Conservation (phyloP, 2,888 invertebrate species). For the Mimumesa dahlbomi region DNA sequence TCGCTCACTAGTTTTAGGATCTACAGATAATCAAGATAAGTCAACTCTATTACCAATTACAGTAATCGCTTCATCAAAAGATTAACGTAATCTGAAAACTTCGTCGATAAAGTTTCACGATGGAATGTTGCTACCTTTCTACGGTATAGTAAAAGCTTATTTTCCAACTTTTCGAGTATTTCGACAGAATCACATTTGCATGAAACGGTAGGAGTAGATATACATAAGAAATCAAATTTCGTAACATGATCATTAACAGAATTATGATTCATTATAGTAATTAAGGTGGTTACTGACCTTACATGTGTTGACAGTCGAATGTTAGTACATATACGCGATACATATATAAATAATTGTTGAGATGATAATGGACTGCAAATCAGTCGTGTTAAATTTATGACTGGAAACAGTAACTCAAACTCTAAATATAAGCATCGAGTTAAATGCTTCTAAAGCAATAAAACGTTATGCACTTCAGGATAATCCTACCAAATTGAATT, state of each 20-base stretch:
- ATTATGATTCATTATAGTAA: conserved; percentile 32
- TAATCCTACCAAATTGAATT: conserved; percentile 11
- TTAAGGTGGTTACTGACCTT: conserved; percentile 37
- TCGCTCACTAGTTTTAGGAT: too few relatives aligned
- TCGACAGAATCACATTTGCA: neutral
- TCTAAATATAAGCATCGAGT: neutral
- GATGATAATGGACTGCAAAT: too few relatives aligned
- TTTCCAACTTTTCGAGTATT: too few relatives aligned
- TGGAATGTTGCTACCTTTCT: too few relatives aligned
- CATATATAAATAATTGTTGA: neutral
- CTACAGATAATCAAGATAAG: too few relatives aligned
- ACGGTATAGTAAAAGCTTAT: too few relatives aligned
- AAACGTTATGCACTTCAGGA: neutral
- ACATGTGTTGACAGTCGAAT: conserved; percentile 15
- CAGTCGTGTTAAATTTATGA: too few relatives aligned
- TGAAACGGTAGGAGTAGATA: neutral
- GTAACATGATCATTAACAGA: conserved; percentile 6
- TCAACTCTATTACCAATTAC: too few relatives aligned
- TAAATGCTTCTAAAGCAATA: neutral
- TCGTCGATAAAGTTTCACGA: too few relatives aligned
- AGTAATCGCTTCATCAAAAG: too few relatives aligned
- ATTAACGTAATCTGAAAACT: too few relatives aligned
- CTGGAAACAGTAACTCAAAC: too few relatives aligned
- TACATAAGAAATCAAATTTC: neutral
- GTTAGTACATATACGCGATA: neutral